Percentiles rank a stretch among this genome's conserved stretches.
phyloP scores from a whole-genome alignment of 2,888 invertebrate species.

The Stenolophus ochropezus region DNA sequence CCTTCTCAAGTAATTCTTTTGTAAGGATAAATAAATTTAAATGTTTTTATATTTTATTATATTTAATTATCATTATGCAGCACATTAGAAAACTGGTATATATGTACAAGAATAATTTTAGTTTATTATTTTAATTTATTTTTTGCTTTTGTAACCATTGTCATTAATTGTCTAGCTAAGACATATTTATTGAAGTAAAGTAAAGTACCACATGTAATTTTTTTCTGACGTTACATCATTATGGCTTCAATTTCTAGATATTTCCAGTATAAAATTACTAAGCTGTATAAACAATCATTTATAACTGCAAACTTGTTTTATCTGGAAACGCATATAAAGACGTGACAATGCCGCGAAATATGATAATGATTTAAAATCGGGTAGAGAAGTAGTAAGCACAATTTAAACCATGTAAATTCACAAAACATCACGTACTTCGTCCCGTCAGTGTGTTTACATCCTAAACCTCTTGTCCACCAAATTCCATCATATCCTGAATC shows the following conservation, averaged over 20 bases:
- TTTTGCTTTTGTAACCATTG: too few species aligned
- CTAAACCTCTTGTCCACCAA: constrained; percentile 5
- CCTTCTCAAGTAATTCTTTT: too few species aligned
- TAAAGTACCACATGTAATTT: neutral
- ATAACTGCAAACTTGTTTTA: neutral
- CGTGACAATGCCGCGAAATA: neutral
- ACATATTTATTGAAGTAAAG: neutral
- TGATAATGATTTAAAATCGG: neutral
- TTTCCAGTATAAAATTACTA: neutral
- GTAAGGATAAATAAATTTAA: too few species aligned
- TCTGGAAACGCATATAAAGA: neutral
- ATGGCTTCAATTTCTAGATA: neutral
- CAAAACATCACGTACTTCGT: constrained; percentile 27
- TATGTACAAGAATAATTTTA: too few species aligned
- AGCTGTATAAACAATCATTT: neutral
- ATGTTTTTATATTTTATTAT: too few species aligned
- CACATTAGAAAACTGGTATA: too few species aligned
- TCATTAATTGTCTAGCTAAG: neutral
- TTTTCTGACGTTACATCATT: neutral
- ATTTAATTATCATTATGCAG: too few species aligned
- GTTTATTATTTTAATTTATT: too few species aligned
- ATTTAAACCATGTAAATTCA: neutral
- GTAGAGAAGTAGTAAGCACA: neutral
- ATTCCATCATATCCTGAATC: constrained; percentile 19
- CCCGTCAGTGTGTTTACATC: constrained; percentile 18